Percentiles rank a stretch among this genome's conserved stretches.
phyloP scores from a whole-genome alignment of 1,140 invertebrate species.

The Bombus huntii region DNA sequence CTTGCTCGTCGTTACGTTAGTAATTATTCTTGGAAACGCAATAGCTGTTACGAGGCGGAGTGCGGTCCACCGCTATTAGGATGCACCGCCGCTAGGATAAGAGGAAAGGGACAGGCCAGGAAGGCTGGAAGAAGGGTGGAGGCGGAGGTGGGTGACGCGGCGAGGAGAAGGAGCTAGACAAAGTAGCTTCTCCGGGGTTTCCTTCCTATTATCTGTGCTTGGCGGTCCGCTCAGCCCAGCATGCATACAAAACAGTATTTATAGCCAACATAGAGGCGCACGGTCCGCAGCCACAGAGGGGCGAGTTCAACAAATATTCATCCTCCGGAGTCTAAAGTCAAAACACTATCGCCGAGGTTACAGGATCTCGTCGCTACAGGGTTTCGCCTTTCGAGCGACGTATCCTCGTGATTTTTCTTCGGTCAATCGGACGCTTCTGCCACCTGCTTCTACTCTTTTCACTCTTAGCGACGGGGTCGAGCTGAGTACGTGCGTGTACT shows the following conservation, averaged over 20 bases:
- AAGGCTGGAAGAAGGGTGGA: neutral
- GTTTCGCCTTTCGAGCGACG: neutral
- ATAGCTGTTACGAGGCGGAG: neutral
- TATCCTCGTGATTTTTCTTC: neutral
- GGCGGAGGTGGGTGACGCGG: neutral
- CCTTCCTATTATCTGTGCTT: conserved; percentile 76
- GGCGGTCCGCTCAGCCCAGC: conserved; percentile 72
- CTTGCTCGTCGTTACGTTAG: conserved; percentile 26
- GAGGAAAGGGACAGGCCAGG: neutral
- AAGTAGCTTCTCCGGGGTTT: conserved; percentile 73
- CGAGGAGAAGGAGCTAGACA: conserved; percentile 58
- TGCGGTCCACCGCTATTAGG: conserved; percentile 40
- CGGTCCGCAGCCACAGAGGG: conserved; percentile 17
- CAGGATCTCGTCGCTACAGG: too few species aligned
- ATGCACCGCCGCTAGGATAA: neutral
- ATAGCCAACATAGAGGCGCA: conserved; percentile 62
- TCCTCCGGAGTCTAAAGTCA: conserved; percentile 51
- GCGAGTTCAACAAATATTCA: conserved; percentile 67
- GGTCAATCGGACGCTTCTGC: neutral
- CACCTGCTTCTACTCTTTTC: too few species aligned
- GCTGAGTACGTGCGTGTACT: too few species aligned
- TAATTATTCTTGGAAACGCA: conserved; percentile 42
- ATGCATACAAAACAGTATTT: conserved; percentile 78
- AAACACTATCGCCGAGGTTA: conserved; percentile 45
- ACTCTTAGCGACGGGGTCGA: too few species aligned